Evolutionary conservation across 1,140 invertebrate genomes (phyloP).

Genomic region (Carposina sasakii): DNA sequence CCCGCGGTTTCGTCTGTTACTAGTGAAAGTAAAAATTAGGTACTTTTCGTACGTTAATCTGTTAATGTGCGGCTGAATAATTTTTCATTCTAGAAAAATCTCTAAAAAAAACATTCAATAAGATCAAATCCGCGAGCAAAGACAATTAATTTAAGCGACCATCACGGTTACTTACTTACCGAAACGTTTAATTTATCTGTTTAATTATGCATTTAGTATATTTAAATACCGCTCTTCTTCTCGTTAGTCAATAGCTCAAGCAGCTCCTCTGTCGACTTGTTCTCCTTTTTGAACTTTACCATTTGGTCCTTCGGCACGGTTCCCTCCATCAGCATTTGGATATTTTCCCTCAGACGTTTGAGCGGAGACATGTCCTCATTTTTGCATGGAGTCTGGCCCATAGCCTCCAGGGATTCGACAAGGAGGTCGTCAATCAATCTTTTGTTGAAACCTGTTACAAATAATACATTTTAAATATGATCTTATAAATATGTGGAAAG

Average conservation of each 20-base stretch:
- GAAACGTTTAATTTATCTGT: no score
- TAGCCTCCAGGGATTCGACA: constrained; percentile 81
- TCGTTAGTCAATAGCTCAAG: constrained; percentile 80
- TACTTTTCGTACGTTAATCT: no score
- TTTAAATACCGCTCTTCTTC: constrained; percentile 30
- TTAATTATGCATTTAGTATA: no score
- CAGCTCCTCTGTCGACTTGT: constrained; percentile 83
- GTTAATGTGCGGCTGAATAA: no score
- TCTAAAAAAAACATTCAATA: no score
- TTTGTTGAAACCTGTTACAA: constrained; percentile 76
- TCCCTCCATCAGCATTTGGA: constrained; percentile 84
- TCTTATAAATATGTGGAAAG: no score
- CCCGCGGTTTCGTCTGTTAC: no score
- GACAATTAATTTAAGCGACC: no score
- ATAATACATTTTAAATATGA: constrained; percentile 20
- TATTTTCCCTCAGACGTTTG: constrained; percentile 79
- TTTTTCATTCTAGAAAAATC: no score
- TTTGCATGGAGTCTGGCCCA: constrained; percentile 78
- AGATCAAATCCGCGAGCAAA: no score
- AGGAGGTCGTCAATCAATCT: constrained; percentile 88
- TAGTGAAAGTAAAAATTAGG: no score
- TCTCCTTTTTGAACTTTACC: constrained; percentile 81
- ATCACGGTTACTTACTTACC: no score
- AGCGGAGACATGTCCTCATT: constrained; percentile 72
- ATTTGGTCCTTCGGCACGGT: constrained; percentile 85